Base-by-base conservation (phyloP, 2,888 invertebrate species). In the Neoascia interrupta region DNA sequence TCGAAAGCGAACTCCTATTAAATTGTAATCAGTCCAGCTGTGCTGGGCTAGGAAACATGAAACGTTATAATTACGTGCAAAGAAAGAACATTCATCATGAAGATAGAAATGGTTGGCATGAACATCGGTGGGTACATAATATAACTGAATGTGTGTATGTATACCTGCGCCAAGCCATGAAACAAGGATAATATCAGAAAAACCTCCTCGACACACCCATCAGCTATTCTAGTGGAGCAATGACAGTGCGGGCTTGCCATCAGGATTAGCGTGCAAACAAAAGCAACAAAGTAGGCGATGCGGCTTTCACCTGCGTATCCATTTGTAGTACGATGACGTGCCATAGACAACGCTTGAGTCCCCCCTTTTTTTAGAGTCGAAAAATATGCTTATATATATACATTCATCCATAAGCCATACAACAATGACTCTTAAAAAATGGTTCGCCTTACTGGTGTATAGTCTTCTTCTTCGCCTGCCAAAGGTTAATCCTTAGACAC, bases 401-500 rank as follows among this genome's bases (percentile, higher is more conserved):
- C n/a, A 6, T 31, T n/a, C 18, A 45, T 8, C 5, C 13, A 34
- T n/a, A 13, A 45, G 23, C 15, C 41, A 53, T 34, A 53, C 15
- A 51, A 36, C 58, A 74, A 21, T 68, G 73, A 28, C 58, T 68
- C 45, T 51, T 28, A 45, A 49, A 51, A 19, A 16, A 31, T 10
- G 31, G n/a, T n/a, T n/a, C n/a, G n/a, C n/a, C 16, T 37, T n/a
- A n/a, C n/a, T n/a, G n/a, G n/a, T n/a, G n/a, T 16, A 8, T 37
- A 15, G 8, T 15, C 31, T 39, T 34, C 39, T 26, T 8, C 26
- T 13, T 15, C 49, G 23, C n/a, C 18, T 21, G 23, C 18, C 31
- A 64, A 61, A 79, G 73, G 79, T 79, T 79, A 79, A 79, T 79
- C 79, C 73, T 45, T 54, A 56, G 63, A 75, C 69, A 64, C 58